Evolutionary conservation across 2,888 invertebrate species (phyloP).

Genomic region (Hirtodrosophila trivittata): DNA sequence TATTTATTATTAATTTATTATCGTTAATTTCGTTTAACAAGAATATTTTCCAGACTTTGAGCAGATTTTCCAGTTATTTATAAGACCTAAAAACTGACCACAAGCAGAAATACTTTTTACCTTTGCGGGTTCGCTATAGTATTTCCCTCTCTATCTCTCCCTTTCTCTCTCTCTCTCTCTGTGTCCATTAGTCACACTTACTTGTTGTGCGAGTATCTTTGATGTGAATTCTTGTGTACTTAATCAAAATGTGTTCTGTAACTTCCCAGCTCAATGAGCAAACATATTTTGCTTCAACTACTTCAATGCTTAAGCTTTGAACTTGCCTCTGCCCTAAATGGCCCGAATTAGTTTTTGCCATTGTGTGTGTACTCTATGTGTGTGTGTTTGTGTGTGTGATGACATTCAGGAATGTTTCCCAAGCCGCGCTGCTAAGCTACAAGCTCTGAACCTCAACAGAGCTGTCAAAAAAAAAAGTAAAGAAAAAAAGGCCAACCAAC

Average conservation of each 20-base stretch:
- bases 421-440: conserved; percentile 36
- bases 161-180: background rate
- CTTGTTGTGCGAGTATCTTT: conserved; percentile 5
- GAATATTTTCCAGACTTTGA: no score
- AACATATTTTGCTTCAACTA: conserved; percentile 25
- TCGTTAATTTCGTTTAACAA: no score
- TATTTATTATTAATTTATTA: no score
- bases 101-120: no score
- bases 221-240: conserved; percentile 48
- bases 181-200: conserved; percentile 27
- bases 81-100: no score
- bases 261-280: conserved; percentile 17
- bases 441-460: conserved; percentile 52
- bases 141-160: background rate
- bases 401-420: conserved; percentile 64
- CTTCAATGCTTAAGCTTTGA: conserved; percentile 51
- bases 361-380: conserved; percentile 4
- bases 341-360: conserved; percentile 56
- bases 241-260: conserved; percentile 39
- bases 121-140: no score
- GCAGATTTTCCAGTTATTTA: no score
- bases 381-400: conserved; percentile 41
- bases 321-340: conserved; percentile 56
- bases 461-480: conserved; percentile 54
- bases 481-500: conserved; percentile 40